A percentile compares a stretch with the other conserved stretches of the same genome.
phyloP scores from a whole-genome alignment of 2,888 invertebrate genomes.

The Coelogynopora nodosa region DNA sequence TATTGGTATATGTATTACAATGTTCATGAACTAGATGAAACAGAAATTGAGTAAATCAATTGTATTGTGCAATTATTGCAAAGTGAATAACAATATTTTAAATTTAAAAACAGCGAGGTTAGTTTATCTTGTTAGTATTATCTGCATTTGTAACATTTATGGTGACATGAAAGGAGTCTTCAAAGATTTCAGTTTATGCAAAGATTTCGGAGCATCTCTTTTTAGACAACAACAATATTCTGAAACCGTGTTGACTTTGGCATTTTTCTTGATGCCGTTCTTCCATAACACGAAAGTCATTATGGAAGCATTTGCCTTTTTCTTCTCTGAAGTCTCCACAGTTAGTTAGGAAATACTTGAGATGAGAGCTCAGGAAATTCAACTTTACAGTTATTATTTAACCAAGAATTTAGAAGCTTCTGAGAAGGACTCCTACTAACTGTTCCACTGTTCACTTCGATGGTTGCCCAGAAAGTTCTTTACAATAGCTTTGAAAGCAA shows the following conservation, averaged over 20 bases:
- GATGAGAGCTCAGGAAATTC: neutral
- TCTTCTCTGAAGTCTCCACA: neutral
- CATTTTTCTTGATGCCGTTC: neutral
- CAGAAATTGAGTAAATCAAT: too few species aligned
- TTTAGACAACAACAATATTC: neutral
- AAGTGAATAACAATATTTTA: too few species aligned
- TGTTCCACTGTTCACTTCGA: neutral
- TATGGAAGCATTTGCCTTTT: neutral
- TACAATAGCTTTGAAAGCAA: conserved; percentile 16
- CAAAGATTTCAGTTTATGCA: neutral
- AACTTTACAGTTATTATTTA: neutral
- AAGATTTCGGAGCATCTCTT: neutral
- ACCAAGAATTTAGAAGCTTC: neutral
- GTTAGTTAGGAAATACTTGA: neutral
- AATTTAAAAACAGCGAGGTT: too few species aligned
- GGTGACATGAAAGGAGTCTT: neutral
- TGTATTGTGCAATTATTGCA: too few species aligned
- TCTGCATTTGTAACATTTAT: neutral
- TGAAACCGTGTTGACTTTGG: neutral
- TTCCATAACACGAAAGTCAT: neutral
- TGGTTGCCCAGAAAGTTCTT: neutral
- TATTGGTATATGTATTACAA: too few species aligned
- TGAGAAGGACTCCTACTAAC: neutral
- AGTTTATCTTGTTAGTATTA: too few species aligned
- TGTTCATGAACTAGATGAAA: too few species aligned